Conservation (phyloP, 2,888 invertebrate genomes). For the Lottia scabra region DNA sequence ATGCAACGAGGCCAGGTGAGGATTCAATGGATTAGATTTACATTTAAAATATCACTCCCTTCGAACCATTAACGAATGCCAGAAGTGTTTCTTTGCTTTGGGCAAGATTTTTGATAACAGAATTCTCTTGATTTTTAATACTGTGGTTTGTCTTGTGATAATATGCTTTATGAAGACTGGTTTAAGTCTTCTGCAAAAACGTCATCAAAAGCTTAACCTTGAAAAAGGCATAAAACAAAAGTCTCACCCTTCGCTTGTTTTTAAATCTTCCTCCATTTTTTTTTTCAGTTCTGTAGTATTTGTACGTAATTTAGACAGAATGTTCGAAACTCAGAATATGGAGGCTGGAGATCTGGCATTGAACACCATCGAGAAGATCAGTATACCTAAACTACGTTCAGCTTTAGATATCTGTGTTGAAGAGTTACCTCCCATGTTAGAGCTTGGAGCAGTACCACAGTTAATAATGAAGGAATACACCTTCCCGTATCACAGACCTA, state of each 20-base stretch:
- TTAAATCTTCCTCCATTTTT: not conserved
- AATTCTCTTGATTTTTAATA: too few relatives aligned
- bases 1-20: constrained; percentile 58
- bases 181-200: too few relatives aligned
- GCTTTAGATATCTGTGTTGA: constrained; percentile 63
- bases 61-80: too few relatives aligned
- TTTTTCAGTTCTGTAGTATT: constrained; percentile 53
- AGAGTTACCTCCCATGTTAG: constrained; percentile 61
- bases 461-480: constrained; percentile 44
- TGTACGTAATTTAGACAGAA: constrained; percentile 52
- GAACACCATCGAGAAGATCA: constrained; percentile 27
- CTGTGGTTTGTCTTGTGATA: too few relatives aligned
- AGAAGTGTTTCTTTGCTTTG: too few relatives aligned
- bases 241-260: too few relatives aligned
- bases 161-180: too few relatives aligned
- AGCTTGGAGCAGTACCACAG: constrained; percentile 50
- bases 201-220: too few relatives aligned
- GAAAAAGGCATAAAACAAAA: too few relatives aligned
- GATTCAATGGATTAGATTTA: not conserved
- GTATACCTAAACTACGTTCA: constrained; percentile 54
- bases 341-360: constrained; percentile 52
- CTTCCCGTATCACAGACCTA: constrained; percentile 66
- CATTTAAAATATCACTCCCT: too few relatives aligned
- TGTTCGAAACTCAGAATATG: constrained; percentile 64
- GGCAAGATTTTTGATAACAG: too few relatives aligned